phyloP scores from a whole-genome alignment of 2,888 invertebrate species.

The Aporophyla nigra region DNA sequence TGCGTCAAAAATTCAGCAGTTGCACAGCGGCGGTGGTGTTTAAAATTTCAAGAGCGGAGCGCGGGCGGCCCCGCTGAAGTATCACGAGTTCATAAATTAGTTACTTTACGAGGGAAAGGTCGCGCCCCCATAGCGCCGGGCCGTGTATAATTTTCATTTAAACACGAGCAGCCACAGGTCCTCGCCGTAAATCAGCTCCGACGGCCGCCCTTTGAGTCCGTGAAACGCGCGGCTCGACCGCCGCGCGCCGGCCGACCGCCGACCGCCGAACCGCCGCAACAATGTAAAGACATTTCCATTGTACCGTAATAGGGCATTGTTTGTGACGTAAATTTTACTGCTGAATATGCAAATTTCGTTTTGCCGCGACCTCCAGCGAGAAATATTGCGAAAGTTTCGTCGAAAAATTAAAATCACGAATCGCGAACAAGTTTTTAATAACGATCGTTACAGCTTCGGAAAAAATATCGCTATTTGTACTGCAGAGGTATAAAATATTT shows the following conservation, averaged over 20 bases:
- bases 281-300: constrained; percentile 89
- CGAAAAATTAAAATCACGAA: constrained; percentile 87
- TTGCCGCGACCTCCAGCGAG: constrained; percentile 83
- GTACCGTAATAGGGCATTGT: constrained; percentile 89
- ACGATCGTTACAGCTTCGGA: constrained; percentile 74
- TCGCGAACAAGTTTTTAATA: constrained; percentile 83
- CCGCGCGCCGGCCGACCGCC: constrained; percentile 56
- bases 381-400: constrained; percentile 89
- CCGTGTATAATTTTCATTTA: constrained; percentile 89
- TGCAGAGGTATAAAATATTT: constrained; percentile 54
- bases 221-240: constrained; percentile 62
- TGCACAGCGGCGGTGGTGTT: constrained; percentile 80
- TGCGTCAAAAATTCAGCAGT: constrained; percentile 82
- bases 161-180: constrained; percentile 87
- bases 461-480: constrained; percentile 66
- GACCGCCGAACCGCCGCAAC: constrained; percentile 75
- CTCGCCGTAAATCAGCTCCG: constrained; percentile 86
- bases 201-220: constrained; percentile 79
- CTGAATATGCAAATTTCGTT: constrained; percentile 89
- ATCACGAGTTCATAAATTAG: constrained; percentile 88
- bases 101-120: constrained; percentile 88
- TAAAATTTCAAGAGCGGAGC: constrained; percentile 88
- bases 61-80: constrained; percentile 81
- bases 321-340: constrained; percentile 89
- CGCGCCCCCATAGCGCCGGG: constrained; percentile 80